Percentiles rank a stretch among this genome's conserved stretches.
These are phyloP conservation scores for Plagiodera versicolora DNA, from an alignment of 2,888 invertebrate genomes.

Conservation along the genomic window DNA sequence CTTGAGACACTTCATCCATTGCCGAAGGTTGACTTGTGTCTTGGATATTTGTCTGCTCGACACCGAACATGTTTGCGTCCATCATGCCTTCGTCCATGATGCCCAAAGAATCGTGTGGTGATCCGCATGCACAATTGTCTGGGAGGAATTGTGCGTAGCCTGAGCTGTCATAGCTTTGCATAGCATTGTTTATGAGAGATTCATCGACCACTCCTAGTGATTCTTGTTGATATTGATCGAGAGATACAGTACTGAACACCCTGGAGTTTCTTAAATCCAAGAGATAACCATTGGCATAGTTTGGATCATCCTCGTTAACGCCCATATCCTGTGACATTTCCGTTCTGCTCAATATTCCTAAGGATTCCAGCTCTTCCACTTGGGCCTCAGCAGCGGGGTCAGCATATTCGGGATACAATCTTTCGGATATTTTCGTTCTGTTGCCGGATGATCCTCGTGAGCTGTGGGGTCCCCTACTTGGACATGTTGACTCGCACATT, in stretches of 20 bases:
- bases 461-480: not conserved
- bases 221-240: not conserved
- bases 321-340: not conserved
- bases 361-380: not conserved
- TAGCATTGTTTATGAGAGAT: not conserved
- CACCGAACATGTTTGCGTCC: not conserved
- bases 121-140: not conserved
- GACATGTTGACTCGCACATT: not conserved
- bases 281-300: not conserved
- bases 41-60: not conserved
- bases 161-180: not conserved
- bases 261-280: not conserved
- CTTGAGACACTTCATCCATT: not conserved
- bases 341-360: not conserved
- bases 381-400: not conserved
- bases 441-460: too few species aligned
- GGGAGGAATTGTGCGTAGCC: too few species aligned
- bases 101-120: not conserved
- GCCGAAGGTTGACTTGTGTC: not conserved
- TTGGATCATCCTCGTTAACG: not conserved
- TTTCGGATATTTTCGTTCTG: not conserved
- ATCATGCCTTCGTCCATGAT: not conserved
- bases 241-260: not conserved
- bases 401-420: not conserved
- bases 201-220: not conserved